Conservation (phyloP, 2,797 vertebrate genomes). For the Megaceryle alcyon region DNA sequence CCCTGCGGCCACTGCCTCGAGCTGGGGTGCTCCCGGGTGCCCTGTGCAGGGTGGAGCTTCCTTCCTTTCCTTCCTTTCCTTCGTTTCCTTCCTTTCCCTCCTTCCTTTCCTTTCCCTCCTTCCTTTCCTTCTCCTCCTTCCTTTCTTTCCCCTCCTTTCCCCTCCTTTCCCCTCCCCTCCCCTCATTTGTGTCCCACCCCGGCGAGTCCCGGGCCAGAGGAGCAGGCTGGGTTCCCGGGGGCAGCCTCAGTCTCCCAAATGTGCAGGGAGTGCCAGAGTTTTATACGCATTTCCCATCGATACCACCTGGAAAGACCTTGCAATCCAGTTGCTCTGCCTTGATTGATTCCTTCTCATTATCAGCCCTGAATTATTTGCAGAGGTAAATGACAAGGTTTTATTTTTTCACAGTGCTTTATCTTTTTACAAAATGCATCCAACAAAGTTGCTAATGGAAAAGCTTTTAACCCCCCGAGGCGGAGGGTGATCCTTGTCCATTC, state of each 20-base stretch:
- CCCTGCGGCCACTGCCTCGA: background rate
- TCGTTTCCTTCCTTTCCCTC: too few relatives aligned
- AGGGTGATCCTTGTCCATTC: conserved; percentile 18
- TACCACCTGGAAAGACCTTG: background rate
- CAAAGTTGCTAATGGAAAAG: conserved; percentile 68
- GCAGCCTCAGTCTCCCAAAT: background rate
- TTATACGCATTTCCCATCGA: background rate
- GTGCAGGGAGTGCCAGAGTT: background rate
- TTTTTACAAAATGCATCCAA: conserved; percentile 29
- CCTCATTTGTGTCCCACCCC: fast-evolving
- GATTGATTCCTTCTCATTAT: conserved; percentile 46
- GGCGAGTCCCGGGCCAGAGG: background rate
- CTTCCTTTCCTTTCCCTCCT: too few relatives aligned
- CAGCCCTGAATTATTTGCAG: conserved; percentile 41
- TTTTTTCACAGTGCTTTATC: conserved; percentile 55
- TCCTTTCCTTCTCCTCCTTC: too few relatives aligned
- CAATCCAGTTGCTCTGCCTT: background rate
- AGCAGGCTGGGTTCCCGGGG: background rate
- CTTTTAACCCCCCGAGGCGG: conserved; percentile 74
- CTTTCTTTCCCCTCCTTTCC: too few relatives aligned
- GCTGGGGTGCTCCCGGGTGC: background rate
- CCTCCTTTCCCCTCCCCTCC: too few relatives aligned
- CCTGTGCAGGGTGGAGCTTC: fast-evolving
- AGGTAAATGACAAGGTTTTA: conserved; percentile 59
- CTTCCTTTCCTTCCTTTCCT: background rate